Conservation (phyloP, 2,113 vertebrate genomes). For the Coracopsis vasa region DNA sequence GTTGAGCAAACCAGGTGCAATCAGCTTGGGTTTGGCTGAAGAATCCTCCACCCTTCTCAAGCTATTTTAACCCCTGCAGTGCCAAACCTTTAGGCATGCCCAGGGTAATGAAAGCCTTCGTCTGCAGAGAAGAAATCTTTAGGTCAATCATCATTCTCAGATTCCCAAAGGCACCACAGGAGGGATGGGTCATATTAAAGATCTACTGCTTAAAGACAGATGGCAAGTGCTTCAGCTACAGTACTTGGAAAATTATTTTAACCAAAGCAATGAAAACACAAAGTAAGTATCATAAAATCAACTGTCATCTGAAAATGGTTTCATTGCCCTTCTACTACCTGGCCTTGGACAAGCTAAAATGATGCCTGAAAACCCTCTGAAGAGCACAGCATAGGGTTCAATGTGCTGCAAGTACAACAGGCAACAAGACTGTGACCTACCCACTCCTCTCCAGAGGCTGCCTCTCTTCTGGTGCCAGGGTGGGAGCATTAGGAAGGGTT, state of each 20-base stretch:
- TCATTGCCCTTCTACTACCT: not conserved
- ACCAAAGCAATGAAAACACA: not conserved
- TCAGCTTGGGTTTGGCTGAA: slow-evolving; percentile 59
- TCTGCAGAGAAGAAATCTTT: not conserved
- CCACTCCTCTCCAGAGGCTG: not conserved
- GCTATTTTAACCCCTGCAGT: slow-evolving; percentile 49
- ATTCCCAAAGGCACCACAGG: not conserved
- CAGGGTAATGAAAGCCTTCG: not conserved
- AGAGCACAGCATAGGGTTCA: not conserved
- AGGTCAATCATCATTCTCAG: not conserved
- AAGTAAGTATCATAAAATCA: not conserved
- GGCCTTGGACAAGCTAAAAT: not conserved
- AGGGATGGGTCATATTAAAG: not conserved
- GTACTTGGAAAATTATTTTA: not conserved
- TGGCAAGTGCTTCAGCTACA: not conserved
- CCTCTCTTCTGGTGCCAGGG: not conserved
- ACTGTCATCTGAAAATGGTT: not conserved
- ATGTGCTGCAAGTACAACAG: not conserved
- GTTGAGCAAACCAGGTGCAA: slow-evolving; percentile 62
- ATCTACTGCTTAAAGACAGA: not conserved
- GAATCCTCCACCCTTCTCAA: slow-evolving; percentile 29
- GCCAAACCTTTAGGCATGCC: not conserved
- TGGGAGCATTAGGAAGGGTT: not conserved
- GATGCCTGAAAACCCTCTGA: not conserved
- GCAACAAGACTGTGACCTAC: not conserved